Evolutionary conservation across 2,888 invertebrate genomes (phyloP).

Genomic region (Pediacus dermestoides): DNA sequence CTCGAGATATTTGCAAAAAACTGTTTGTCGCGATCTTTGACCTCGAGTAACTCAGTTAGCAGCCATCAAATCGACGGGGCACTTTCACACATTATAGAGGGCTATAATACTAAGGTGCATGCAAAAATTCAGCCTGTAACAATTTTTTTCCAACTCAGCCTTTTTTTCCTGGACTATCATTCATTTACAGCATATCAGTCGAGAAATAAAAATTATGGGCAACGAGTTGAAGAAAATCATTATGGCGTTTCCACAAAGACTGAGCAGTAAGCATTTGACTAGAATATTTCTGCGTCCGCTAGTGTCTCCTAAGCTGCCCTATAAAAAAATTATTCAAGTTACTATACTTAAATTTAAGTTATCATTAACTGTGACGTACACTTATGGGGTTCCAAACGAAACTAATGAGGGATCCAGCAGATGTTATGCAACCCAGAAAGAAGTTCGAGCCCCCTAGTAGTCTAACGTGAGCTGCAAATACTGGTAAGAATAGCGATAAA

Average conservation of each 20-base stretch:
- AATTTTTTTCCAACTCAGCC: too few relatives aligned
- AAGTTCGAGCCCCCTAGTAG: slow-evolving; percentile 5
- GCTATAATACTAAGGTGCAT: too few relatives aligned
- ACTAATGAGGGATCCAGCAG: slow-evolving; percentile 2
- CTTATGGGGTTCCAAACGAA: slow-evolving; percentile 11
- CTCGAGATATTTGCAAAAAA: too few relatives aligned
- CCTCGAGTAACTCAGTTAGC: too few relatives aligned
- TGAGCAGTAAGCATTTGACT: slow-evolving; percentile 4
- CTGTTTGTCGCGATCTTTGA: too few relatives aligned
- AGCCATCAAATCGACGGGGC: too few relatives aligned
- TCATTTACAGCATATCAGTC: slow-evolving; percentile 2
- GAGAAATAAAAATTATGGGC: neutral
- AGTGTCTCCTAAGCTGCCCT: slow-evolving; percentile 10
- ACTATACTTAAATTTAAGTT: too few relatives aligned
- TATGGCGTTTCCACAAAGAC: slow-evolving; percentile 2
- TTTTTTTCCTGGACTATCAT: too few relatives aligned
- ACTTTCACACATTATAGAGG: too few relatives aligned
- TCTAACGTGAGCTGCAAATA: slow-evolving; percentile 4
- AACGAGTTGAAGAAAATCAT: neutral
- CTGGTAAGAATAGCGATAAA: slow-evolving; percentile 1
- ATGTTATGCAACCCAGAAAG: slow-evolving; percentile 5
- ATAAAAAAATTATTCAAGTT: slow-evolving; percentile 4
- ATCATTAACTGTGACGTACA: slow-evolving; percentile 3
- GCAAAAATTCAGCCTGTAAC: too few relatives aligned
- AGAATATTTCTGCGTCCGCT: slow-evolving; percentile 4